A percentile compares a stretch with the other conserved stretches of the same genome.
Evolutionary conservation across 2,113 vertebrate genomes (phyloP).

Genomic region (Zosterops japonicus): DNA sequence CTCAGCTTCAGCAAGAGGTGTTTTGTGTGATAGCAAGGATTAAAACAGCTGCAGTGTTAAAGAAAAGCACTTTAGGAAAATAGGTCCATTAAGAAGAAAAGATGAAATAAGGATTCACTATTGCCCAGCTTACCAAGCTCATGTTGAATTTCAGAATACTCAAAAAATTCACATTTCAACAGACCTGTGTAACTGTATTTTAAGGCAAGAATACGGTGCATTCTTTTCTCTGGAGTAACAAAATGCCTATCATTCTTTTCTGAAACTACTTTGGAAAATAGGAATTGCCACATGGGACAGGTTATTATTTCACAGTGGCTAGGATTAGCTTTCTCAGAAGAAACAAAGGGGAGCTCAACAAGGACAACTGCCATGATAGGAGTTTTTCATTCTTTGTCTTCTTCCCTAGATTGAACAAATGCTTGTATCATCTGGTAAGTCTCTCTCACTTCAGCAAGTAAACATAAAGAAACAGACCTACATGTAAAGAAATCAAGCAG

Average conservation of each 20-base stretch:
- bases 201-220: not conserved
- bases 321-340: not conserved
- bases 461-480: not conserved
- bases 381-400: not conserved
- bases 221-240: not conserved
- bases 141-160: not conserved
- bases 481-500: not conserved
- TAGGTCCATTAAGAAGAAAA: not conserved
- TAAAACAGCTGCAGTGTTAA: not conserved
- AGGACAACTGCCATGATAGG: not conserved
- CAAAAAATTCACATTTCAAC: not conserved
- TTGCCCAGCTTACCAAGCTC: not conserved
- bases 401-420: not conserved
- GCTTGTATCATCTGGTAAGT: not conserved
- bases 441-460: not conserved
- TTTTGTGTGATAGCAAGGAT: not conserved
- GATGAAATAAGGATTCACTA: conserved; percentile 5
- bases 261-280: not conserved
- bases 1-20: not conserved
- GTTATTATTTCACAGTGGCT: not conserved
- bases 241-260: not conserved
- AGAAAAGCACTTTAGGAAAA: not conserved
- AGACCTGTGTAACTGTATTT: not conserved
- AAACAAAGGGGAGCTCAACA: not conserved
- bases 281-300: not conserved